Conservation (phyloP, 2,888 invertebrate genomes). For the Geotrupes spiniger region DNA sequence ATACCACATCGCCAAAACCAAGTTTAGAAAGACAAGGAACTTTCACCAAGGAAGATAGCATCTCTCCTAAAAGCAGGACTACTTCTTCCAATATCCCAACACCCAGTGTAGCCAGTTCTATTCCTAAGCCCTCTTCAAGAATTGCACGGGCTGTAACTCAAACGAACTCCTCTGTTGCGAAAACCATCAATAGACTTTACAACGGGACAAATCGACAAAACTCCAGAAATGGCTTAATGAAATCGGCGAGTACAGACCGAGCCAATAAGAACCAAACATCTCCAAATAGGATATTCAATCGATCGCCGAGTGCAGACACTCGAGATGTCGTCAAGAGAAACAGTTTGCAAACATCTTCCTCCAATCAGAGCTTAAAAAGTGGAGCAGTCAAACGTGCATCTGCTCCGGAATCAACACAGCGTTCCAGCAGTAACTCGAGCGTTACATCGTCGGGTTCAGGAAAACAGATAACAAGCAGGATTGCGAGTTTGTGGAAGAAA, state of each 20-base stretch:
- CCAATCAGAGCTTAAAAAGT: slow-evolving; percentile 58
- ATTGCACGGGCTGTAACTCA: slow-evolving; percentile 44
- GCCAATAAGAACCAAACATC: slow-evolving; percentile 27
- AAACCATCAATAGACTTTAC: slow-evolving; percentile 38
- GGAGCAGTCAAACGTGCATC: slow-evolving; percentile 25
- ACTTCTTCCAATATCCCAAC: slow-evolving; percentile 25
- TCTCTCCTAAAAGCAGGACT: slow-evolving; percentile 32
- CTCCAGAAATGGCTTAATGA: slow-evolving; percentile 31
- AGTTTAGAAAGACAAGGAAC: slow-evolving; percentile 82
- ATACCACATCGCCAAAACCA: slow-evolving; percentile 39
- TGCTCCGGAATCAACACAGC: slow-evolving; percentile 25
- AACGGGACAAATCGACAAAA: slow-evolving; percentile 43
- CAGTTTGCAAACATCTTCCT: slow-evolving; percentile 53
- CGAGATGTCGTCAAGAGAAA: slow-evolving; percentile 35
- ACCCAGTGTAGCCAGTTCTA: slow-evolving; percentile 29
- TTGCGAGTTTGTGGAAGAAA: slow-evolving; percentile 77
- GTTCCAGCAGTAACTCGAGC: slow-evolving; percentile 62
- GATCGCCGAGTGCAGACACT: slow-evolving; percentile 49
- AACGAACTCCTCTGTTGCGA: slow-evolving; percentile 40
- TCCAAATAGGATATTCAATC: slow-evolving; percentile 35
- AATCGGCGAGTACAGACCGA: slow-evolving; percentile 41
- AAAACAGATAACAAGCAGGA: slow-evolving; percentile 73
- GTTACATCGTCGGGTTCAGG: slow-evolving; percentile 53
- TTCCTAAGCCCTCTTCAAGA: slow-evolving; percentile 39
- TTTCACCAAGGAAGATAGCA: slow-evolving; percentile 82